Conservation (phyloP, 2,797 vertebrate species). For the Melopsittacus undulatus region DNA sequence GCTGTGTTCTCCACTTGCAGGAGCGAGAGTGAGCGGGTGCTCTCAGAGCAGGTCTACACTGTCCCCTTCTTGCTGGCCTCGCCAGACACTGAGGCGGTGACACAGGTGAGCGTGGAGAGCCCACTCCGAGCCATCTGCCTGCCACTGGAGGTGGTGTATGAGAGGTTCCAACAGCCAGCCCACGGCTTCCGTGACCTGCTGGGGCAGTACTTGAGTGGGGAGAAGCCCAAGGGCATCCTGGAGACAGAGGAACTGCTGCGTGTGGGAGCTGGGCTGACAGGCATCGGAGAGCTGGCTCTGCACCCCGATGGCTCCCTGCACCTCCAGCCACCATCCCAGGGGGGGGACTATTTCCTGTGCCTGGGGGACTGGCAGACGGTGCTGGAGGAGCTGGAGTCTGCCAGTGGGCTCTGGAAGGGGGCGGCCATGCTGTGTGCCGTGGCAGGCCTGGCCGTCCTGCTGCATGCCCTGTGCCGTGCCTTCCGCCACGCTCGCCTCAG, state of each 20-base stretch:
- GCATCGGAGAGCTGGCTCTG: conserved; percentile 83
- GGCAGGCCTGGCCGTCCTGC: conserved; percentile 65
- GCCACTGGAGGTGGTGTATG: conserved; percentile 82
- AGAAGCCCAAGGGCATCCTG: conserved; percentile 89
- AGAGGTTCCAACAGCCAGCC: conserved; percentile 85
- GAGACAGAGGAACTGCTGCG: conserved; percentile 91
- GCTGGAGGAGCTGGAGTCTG: conserved; percentile 70
- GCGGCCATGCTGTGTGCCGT: conserved; percentile 69
- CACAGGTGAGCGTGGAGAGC: conserved; percentile 77
- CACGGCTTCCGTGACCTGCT: conserved; percentile 81
- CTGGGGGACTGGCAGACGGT: conserved; percentile 81
- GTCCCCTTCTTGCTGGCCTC: conserved; percentile 82
- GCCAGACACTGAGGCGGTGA: neutral
- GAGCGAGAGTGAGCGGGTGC: conserved; percentile 82
- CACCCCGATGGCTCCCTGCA: conserved; percentile 79
- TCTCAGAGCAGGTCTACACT: conserved; percentile 80
- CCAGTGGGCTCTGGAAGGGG: conserved; percentile 75
- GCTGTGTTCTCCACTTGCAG: conserved; percentile 55
- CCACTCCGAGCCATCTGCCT: conserved; percentile 81
- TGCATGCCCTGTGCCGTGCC: conserved; percentile 75
- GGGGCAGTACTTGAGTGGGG: conserved; percentile 85
- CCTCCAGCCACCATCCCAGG: conserved; percentile 81
- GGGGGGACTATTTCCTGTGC: conserved; percentile 81
- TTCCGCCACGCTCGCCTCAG: conserved; percentile 62
- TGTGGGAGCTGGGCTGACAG: conserved; percentile 83